A percentile compares a stretch with the other conserved stretches of the same genome.
phyloP scores from a whole-genome alignment of 2,113 vertebrate species.

The Notechis scutatus region DNA sequence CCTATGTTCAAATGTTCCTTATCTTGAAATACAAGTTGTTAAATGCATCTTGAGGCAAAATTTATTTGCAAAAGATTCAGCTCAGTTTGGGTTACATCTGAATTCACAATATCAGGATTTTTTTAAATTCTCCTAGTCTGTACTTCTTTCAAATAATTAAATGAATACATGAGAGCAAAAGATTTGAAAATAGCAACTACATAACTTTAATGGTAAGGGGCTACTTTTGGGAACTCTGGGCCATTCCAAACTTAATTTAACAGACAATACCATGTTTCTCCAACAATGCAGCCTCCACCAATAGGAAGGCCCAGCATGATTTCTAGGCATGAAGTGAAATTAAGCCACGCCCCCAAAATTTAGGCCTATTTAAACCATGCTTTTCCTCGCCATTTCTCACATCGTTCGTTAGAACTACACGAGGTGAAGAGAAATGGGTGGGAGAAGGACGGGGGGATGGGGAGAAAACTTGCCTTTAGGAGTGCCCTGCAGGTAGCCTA shows the following conservation, averaged over 20 bases:
- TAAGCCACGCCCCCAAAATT: no score
- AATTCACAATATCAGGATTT: neutral
- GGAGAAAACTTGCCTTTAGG: no score
- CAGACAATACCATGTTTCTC: neutral
- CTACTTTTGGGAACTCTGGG: neutral
- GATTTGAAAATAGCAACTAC: neutral
- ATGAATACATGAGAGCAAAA: neutral
- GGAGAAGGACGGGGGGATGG: no score
- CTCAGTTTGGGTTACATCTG: neutral
- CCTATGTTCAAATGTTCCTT: neutral
- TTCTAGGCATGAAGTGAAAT: no score
- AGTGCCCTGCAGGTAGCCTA: no score
- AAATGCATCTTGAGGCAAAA: neutral
- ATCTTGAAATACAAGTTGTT: neutral
- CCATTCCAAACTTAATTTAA: neutral
- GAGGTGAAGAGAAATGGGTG: no score
- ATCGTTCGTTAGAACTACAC: no score
- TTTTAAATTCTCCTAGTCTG: neutral
- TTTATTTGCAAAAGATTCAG: neutral
- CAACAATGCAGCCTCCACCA: no score
- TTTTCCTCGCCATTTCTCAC: no score
- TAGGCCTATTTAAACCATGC: no score
- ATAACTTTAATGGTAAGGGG: neutral
- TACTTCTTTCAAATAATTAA: neutral
- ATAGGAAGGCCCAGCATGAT: no score